phyloP scores from a whole-genome alignment of 2,113 vertebrate species.

The Grammomys surdaster region DNA sequence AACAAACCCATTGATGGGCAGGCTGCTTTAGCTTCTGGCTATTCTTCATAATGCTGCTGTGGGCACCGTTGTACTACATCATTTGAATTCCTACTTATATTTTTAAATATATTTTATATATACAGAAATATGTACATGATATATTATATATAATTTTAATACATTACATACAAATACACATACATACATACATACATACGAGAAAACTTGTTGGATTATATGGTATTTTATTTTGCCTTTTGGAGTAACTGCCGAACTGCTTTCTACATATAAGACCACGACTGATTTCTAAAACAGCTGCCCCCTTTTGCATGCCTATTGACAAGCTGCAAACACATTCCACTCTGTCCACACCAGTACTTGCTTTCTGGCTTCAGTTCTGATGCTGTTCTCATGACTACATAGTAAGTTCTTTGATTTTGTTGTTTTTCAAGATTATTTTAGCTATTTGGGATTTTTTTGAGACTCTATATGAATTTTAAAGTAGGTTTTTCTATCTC shows the following conservation, averaged over 20 bases:
- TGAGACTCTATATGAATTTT: constrained; percentile 22
- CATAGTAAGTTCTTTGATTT: constrained; percentile 1
- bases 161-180: too few species aligned
- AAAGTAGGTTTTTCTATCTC: constrained; percentile 52
- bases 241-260: neutral
- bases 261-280: neutral
- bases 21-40: neutral
- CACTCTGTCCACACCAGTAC: neutral
- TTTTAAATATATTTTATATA: neutral
- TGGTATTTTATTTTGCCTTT: constrained; percentile 4
- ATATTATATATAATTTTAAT: too few species aligned
- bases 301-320: neutral
- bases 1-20: neutral
- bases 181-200: neutral
- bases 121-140: too few species aligned
- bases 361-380: constrained; percentile 44
- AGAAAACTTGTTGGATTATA: neutral
- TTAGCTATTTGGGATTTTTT: neutral
- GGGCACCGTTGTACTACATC: neutral
- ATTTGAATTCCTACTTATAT: neutral
- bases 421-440: constrained; percentile 40
- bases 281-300: neutral
- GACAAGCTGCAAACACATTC: neutral
- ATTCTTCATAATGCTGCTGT: neutral
- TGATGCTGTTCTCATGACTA: neutral